Evolutionary conservation across 2,797 vertebrate species (phyloP).

Genomic region (Neostethus bicornis): DNA sequence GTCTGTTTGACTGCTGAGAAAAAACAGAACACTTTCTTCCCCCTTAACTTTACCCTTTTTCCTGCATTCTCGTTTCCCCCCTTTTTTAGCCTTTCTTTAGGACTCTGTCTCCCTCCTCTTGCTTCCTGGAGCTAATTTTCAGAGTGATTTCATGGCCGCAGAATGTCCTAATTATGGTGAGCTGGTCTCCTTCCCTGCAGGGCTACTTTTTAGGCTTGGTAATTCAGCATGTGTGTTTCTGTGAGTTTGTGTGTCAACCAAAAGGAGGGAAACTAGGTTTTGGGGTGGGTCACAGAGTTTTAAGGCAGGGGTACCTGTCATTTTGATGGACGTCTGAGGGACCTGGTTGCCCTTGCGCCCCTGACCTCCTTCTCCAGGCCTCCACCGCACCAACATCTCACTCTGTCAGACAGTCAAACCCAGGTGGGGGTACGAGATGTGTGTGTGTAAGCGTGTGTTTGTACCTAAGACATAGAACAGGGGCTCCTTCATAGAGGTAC

Average conservation of each 20-base stretch:
- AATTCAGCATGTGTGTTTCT: conserved; percentile 47
- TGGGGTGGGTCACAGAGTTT: conserved; percentile 70
- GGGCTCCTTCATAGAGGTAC: conserved; percentile 58
- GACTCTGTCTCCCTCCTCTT: conserved; percentile 66
- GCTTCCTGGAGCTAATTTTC: conserved; percentile 80
- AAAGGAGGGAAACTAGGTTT: conserved; percentile 63
- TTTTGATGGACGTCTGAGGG: conserved; percentile 79
- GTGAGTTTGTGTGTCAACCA: conserved; percentile 40
- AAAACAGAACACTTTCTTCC: conserved; percentile 71
- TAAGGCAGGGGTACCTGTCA: conserved; percentile 77
- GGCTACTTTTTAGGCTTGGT: conserved; percentile 71
- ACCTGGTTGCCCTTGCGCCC: conserved; percentile 76
- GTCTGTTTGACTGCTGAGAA: conserved; percentile 67
- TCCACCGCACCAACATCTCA: conserved; percentile 69
- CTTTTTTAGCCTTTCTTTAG: conserved; percentile 59
- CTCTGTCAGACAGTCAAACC: conserved; percentile 75
- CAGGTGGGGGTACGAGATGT: conserved; percentile 61
- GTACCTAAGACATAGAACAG: conserved; percentile 69
- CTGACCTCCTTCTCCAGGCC: conserved; percentile 73
- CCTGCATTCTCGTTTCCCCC: conserved; percentile 29
- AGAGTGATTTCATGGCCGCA: conserved; percentile 81
- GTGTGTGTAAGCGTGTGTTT: conserved; percentile 42
- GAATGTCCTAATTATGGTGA: conserved; percentile 81
- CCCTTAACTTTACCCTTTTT: conserved; percentile 53
- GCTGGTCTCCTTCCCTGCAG: conserved; percentile 76